phyloP scores from a whole-genome alignment of 2,888 invertebrate genomes.

The Netelia fuscicornis region DNA sequence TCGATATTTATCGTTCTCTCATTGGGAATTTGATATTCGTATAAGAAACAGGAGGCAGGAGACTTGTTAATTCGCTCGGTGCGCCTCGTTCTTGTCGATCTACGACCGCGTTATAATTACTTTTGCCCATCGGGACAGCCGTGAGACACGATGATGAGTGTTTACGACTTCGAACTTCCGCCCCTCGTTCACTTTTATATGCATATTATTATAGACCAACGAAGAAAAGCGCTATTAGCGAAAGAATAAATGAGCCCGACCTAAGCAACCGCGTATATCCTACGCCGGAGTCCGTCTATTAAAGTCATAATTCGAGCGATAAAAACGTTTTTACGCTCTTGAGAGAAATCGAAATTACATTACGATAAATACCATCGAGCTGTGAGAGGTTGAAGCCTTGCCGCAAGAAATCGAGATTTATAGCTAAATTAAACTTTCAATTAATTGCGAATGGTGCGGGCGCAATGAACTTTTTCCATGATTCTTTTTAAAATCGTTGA shows the following conservation, averaged over 20 bases:
- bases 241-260: not conserved
- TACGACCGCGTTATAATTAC: conserved; percentile 48
- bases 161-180: conserved; percentile 61
- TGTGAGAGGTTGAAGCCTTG: not conserved
- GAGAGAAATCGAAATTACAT: conserved; percentile 37
- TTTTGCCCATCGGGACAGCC: conserved; percentile 35
- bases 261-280: not conserved
- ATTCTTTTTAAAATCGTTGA: not conserved
- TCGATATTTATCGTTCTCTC: conserved; percentile 27
- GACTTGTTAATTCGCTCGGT: conserved; percentile 17
- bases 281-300: conserved; percentile 4
- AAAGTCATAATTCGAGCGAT: conserved; percentile 29
- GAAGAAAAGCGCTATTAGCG: conserved; percentile 9
- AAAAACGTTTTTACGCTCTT: conserved; percentile 10
- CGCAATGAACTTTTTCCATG: conserved; percentile 1
- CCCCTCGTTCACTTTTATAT: conserved; percentile 20
- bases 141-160: conserved; percentile 46
- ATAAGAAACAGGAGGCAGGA: not conserved
- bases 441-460: conserved; percentile 20
- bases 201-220: conserved; percentile 2
- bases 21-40: conserved; percentile 31
- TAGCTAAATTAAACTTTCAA: conserved; percentile 50
- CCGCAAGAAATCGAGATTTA: conserved; percentile 1
- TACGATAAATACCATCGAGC: not conserved
- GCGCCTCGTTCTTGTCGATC: conserved; percentile 37